Conservation (phyloP, 2,888 invertebrate species). For the Helicoverpa assulta region DNA sequence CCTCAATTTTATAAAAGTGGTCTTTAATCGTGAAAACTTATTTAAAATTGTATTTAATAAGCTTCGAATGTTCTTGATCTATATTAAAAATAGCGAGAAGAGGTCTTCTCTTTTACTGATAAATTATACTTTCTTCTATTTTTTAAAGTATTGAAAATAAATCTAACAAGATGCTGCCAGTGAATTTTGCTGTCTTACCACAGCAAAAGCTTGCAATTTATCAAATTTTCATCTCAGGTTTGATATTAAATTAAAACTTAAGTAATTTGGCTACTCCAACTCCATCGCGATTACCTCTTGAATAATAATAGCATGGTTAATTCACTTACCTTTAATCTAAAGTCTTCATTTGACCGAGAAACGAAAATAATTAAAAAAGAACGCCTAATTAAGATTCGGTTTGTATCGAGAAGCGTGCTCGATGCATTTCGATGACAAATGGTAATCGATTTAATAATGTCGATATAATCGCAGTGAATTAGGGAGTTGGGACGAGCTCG, state of each 20-base stretch:
- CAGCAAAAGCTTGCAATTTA: slow-evolving; percentile 27
- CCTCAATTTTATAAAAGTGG: too few species aligned
- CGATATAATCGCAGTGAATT: slow-evolving; percentile 81
- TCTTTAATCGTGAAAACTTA: too few species aligned
- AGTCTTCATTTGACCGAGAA: slow-evolving; percentile 52
- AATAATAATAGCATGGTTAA: slow-evolving; percentile 70
- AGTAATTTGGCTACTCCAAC: slow-evolving; percentile 65
- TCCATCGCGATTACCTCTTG: slow-evolving; percentile 56
- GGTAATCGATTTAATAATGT: slow-evolving; percentile 65
- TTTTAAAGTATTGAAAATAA: too few species aligned
- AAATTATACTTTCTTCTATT: not conserved
- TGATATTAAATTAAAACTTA: slow-evolving; percentile 68
- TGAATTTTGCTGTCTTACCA: slow-evolving; percentile 8
- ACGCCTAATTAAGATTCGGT: slow-evolving; percentile 58
- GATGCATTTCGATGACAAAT: slow-evolving; percentile 74
- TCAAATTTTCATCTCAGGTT: slow-evolving; percentile 45
- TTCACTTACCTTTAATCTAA: slow-evolving; percentile 70
- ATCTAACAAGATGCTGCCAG: not conserved
- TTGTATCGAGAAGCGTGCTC: slow-evolving; percentile 56
- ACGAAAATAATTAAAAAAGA: slow-evolving; percentile 50
- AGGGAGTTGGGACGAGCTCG: slow-evolving; percentile 76
- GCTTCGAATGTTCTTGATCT: too few species aligned
- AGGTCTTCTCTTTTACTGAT: too few species aligned
- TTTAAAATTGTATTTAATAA: too few species aligned
- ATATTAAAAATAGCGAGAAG: too few species aligned